phyloP scores from a whole-genome alignment of 2,888 invertebrate genomes.

The Lithophane ornitopus region DNA sequence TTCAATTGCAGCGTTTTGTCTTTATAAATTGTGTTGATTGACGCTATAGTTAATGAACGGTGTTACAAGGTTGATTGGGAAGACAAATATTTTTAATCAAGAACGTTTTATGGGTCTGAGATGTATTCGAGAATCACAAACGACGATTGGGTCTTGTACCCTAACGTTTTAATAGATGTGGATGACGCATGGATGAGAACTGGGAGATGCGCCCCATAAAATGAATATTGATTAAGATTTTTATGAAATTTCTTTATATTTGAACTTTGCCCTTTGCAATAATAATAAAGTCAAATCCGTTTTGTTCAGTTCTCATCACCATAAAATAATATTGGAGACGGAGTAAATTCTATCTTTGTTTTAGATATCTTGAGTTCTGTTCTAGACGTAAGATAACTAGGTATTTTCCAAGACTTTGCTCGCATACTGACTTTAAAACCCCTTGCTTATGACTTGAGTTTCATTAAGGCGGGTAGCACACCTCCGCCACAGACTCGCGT shows the following conservation, averaged over 20 bases:
- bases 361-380: conserved; percentile 24
- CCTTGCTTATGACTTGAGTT: not conserved
- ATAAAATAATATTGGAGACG: conserved; percentile 48
- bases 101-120: conserved; percentile 9
- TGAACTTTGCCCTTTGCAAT: conserved; percentile 44
- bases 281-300: conserved; percentile 31
- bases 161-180: conserved; percentile 22
- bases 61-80: conserved; percentile 48
- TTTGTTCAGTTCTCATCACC: conserved; percentile 42
- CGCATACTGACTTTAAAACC: not conserved
- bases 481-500: too few relatives aligned
- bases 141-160: conserved; percentile 16
- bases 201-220: conserved; percentile 24
- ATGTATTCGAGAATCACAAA: conserved; percentile 20
- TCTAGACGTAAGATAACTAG: conserved; percentile 6
- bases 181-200: conserved; percentile 8
- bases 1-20: conserved; percentile 78
- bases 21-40: conserved; percentile 77
- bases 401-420: not conserved
- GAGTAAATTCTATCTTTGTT: conserved; percentile 29
- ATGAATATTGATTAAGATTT: conserved; percentile 39
- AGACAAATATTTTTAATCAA: conserved; percentile 56
- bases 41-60: conserved; percentile 64
- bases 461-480: too few relatives aligned
- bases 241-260: conserved; percentile 32